Evolutionary conservation across 2,888 invertebrate species (phyloP), one percentile per base, ranked within the genome.

Genomic region (Hedychridium roseum): DNA sequence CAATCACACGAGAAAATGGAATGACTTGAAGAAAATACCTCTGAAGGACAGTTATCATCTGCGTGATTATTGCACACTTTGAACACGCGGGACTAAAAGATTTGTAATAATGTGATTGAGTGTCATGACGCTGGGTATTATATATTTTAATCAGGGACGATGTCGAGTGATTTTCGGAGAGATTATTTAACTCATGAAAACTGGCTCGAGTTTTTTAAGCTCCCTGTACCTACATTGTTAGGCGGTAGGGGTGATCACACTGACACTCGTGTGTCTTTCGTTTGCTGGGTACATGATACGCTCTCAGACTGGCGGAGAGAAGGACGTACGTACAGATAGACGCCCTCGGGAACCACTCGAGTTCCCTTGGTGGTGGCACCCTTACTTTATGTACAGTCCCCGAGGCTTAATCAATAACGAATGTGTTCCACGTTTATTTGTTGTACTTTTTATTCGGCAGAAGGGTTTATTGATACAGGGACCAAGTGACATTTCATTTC

Each of bases 301-400:
- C 64, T 67, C 68, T 67, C 66, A 67, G 64, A 65, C 66, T 68
- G 50, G 50, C 55, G 53, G 55, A 64, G 66, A 66, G 66, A 68
- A 68, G 67, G 66, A 64, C 61, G 59, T 58, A 64, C 61, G 60
- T 61, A 59, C 57, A 65, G 66, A 71, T 65, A 70, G 68, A 65
- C 70, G 71, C 71, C 71, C 71, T 64, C 61, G 64, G 59, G 66
- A 66, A 57, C 57, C 62, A 64, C 68, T 68, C 51, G 57, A 56
- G 51, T 52, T 57, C 66, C 60, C 66, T 57, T 46, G 44, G 54
- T 54, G 55, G 47, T 45, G 58, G 63, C 54, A 47, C 59, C 61
- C 64, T 66, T 55, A 55, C 56, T 59, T 64, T 54, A 41, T 53
- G 50, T 43, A 20, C 40, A 56, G 50, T 56, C 66, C 68, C 58